Percentiles rank a stretch among this genome's conserved stretches.
phyloP scores from a whole-genome alignment of 2,888 invertebrate genomes.

The Junonia oenone region DNA sequence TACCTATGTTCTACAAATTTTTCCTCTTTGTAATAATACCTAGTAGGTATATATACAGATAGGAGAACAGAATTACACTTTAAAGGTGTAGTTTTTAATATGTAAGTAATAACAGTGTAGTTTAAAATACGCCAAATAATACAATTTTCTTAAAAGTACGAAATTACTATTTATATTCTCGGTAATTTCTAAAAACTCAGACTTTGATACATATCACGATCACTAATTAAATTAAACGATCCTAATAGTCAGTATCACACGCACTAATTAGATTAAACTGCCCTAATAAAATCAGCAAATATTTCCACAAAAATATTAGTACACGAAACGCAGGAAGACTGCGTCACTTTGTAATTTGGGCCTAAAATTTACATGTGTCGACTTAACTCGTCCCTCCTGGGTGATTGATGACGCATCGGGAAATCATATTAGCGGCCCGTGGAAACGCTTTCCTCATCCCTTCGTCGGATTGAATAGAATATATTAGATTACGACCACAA shows the following conservation, averaged over 20 bases:
- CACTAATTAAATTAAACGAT: background rate
- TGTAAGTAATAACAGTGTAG: no score
- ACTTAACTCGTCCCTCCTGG: conserved; percentile 62
- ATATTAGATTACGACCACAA: conserved; percentile 9
- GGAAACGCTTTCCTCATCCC: conserved; percentile 28
- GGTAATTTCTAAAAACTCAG: no score
- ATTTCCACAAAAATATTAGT: conserved; percentile 33
- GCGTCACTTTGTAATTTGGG: conserved; percentile 60
- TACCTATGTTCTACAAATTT: no score
- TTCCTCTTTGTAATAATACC: no score
- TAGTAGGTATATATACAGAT: no score
- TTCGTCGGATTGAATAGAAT: conserved; percentile 9
- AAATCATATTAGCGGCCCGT: conserved; percentile 51
- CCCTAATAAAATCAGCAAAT: background rate
- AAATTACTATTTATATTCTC: no score
- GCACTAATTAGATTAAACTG: background rate
- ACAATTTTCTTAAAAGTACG: no score
- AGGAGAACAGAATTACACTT: no score
- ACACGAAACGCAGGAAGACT: conserved; percentile 19
- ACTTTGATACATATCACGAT: no score
- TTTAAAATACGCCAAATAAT: no score
- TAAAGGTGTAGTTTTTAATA: no score
- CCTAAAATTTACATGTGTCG: conserved; percentile 74
- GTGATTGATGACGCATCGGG: conserved; percentile 70
- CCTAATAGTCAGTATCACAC: no score